Conservation (phyloP, 1,140 invertebrate species). For the Propsilocerus akamusi region DNA sequence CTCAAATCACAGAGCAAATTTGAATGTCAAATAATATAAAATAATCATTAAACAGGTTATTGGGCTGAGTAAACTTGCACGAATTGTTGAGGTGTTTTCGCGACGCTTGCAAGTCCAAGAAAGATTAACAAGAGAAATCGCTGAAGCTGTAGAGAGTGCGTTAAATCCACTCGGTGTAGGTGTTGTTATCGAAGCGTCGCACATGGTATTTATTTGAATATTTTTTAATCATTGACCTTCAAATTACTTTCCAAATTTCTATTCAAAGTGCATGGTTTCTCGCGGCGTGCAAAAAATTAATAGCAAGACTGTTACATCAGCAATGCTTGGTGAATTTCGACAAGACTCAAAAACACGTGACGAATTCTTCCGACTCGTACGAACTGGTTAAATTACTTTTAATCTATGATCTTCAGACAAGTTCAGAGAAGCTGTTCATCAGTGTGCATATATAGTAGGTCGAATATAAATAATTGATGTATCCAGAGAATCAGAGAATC, state of each 20-base stretch:
- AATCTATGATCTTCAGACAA: no score
- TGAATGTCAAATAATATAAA: no score
- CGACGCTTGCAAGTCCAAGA: background rate
- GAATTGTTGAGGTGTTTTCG: background rate
- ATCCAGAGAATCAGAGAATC: no score
- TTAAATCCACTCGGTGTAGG: background rate
- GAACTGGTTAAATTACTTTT: background rate
- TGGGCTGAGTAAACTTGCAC: background rate
- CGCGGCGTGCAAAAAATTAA: background rate
- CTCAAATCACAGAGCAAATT: no score
- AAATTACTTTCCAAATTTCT: background rate
- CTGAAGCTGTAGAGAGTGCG: background rate
- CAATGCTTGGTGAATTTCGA: background rate
- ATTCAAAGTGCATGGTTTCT: background rate
- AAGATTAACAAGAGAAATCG: background rate
- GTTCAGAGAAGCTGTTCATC: no score
- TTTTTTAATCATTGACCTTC: background rate
- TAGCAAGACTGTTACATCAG: background rate
- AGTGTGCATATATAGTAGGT: no score
- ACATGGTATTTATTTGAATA: background rate
- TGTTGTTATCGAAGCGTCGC: background rate
- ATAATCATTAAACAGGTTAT: no score
- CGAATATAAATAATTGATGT: no score
- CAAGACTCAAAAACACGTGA: background rate
- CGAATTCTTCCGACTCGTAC: background rate